Percentiles rank a stretch among this genome's conserved stretches.
These are phyloP conservation scores for Meloidogyne exigua DNA, from an alignment of 1,140 invertebrate genomes.

Conservation along the genomic window DNA sequence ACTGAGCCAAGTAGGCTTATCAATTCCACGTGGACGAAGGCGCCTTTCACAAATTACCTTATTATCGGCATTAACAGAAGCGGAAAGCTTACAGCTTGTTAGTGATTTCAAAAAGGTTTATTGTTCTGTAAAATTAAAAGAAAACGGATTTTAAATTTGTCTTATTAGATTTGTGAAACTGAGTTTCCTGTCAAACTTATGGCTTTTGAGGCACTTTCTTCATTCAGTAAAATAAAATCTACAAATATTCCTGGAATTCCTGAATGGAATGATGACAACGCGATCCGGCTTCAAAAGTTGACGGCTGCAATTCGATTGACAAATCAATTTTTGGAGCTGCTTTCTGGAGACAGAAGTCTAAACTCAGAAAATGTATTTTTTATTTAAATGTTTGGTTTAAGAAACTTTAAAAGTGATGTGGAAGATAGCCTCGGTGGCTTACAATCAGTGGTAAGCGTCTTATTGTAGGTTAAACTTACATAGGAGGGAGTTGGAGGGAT, in stretches of 20 bases:
- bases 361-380: slow-evolving; percentile 35
- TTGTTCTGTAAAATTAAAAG: too few relatives aligned
- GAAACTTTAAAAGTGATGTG: too few relatives aligned
- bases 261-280: background rate
- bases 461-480: too few relatives aligned
- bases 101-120: slow-evolving; percentile 42
- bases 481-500: too few relatives aligned
- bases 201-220: slow-evolving; percentile 28
- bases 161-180: slow-evolving; percentile 37
- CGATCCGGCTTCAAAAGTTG: slow-evolving; percentile 28
- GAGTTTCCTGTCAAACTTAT: slow-evolving; percentile 43
- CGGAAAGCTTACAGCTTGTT: slow-evolving; percentile 46
- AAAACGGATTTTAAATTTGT: too few relatives aligned
- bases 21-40: slow-evolving; percentile 49
- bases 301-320: slow-evolving; percentile 11
- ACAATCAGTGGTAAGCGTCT: too few relatives aligned
- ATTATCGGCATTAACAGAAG: slow-evolving; percentile 51
- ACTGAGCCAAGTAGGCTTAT: slow-evolving; percentile 43
- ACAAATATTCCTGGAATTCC: background rate
- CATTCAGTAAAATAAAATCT: background rate
- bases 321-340: slow-evolving; percentile 36
- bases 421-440: too few relatives aligned
- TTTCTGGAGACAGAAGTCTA: slow-evolving; percentile 36
- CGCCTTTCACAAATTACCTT: slow-evolving; percentile 48
- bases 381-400: too few relatives aligned